A percentile compares a stretch with the other conserved stretches of the same genome.
Conservation (phyloP, 2,888 invertebrate species). For the Cheilosia vernalis region DNA sequence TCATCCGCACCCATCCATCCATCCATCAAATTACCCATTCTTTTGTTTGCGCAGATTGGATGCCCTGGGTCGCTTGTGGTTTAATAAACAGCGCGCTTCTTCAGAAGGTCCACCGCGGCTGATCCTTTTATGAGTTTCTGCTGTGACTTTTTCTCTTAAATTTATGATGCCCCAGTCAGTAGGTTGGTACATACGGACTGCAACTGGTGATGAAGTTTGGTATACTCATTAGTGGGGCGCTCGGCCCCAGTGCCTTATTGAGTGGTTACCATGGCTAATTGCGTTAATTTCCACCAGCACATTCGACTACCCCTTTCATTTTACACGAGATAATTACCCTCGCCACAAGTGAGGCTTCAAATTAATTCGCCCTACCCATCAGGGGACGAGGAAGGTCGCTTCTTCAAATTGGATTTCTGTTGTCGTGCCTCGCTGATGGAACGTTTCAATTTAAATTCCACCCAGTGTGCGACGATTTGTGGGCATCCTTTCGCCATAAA, state of each 20-base stretch:
- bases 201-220: not conserved
- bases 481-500: conserved; percentile 71
- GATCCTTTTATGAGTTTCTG: conserved; percentile 69
- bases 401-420: conserved; percentile 67
- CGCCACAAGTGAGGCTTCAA: conserved; percentile 37
- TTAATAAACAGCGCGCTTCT: conserved; percentile 75
- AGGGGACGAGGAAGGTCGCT: conserved; percentile 50
- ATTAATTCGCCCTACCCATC: conserved; percentile 64
- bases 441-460: conserved; percentile 74
- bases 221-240: conserved; percentile 75
- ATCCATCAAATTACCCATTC: conserved; percentile 75
- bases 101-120: conserved; percentile 68
- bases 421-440: conserved; percentile 51
- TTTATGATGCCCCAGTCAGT: not conserved
- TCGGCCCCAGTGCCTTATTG: conserved; percentile 73
- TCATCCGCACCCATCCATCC: conserved; percentile 72
- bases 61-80: conserved; percentile 58
- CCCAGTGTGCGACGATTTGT: conserved; percentile 57
- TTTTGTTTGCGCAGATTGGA: conserved; percentile 74
- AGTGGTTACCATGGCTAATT: conserved; percentile 76
- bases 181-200: not conserved
- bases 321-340: conserved; percentile 65
- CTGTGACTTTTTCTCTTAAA: conserved; percentile 33
- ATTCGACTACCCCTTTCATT: conserved; percentile 22
- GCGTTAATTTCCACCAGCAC: conserved; percentile 70